These are phyloP conservation scores for Cyclopterus lumpus DNA, from an alignment of 2,797 vertebrate species.

Conservation along the genomic window DNA sequence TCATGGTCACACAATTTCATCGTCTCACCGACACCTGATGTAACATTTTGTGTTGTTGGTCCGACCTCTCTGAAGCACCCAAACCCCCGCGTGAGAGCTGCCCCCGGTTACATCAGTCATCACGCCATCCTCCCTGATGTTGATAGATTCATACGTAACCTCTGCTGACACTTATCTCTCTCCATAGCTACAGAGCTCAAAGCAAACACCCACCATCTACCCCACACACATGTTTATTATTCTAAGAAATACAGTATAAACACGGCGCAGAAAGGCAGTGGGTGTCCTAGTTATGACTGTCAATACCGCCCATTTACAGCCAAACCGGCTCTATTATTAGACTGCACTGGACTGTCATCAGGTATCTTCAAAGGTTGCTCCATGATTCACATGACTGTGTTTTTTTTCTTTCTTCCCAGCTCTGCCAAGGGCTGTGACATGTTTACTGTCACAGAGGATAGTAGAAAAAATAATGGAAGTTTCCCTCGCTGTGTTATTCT, in stretches of 20 bases:
- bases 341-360: slow-evolving; percentile 67
- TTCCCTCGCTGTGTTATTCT: slow-evolving; percentile 58
- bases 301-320: slow-evolving; percentile 68
- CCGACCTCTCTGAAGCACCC: not conserved
- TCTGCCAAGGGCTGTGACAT: slow-evolving; percentile 35
- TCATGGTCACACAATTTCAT: too few relatives aligned
- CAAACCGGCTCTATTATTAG: slow-evolving; percentile 75
- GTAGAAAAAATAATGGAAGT: slow-evolving; percentile 65
- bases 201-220: slow-evolving; percentile 42
- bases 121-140: not conserved
- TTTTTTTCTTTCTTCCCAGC: slow-evolving; percentile 12
- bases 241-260: slow-evolving; percentile 61
- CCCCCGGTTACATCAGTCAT: not conserved
- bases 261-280: slow-evolving; percentile 51
- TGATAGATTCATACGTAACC: slow-evolving; percentile 38
- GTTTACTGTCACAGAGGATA: slow-evolving; percentile 50
- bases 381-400: slow-evolving; percentile 51
- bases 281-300: slow-evolving; percentile 76
- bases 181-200: slow-evolving; percentile 30
- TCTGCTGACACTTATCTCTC: slow-evolving; percentile 49
- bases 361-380: slow-evolving; percentile 68
- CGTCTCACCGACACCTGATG: not conserved
- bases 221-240: slow-evolving; percentile 69
- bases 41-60: not conserved
- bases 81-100: not conserved